Evolutionary conservation across 35 echinoderm and acorn worm species (phyloP), one percentile per base, ranked within the genome.

Genomic region (Acanthaster planci): DNA sequence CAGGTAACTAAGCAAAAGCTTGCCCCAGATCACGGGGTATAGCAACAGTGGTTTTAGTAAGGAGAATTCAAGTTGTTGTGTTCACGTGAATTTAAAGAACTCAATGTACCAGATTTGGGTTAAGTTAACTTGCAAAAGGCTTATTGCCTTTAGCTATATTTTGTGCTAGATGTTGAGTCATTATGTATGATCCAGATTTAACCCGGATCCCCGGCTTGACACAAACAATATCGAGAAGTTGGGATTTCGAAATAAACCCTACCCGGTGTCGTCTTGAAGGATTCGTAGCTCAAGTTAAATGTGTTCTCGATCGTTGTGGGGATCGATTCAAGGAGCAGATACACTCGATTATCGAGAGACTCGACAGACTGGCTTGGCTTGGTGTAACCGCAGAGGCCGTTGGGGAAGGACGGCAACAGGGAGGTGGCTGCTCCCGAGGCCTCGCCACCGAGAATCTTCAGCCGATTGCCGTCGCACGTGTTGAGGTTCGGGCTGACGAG

Each of bases 391-490:
- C 64, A 72, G 2, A 72, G 26, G 30, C 64, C 64, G 5, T 35
- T 26, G 23, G 64, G 64, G 64, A 72, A 72, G 64, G 64, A 12
- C 3, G 3, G 64, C 34, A 72, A 29, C 14, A 72, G 64, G 26
- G 64, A 72, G 10, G 34, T 72, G 15, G 64, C 18, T 14, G 21
- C 64, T 26, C 30, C 64, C 15, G 17, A n/a, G 56, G 22, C 15
- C 42, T 47, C 42, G 23, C 23, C 34, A 26, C 64, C 23, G 0
- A 72, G 29, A 29, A 72, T 36, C 64, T 31, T 3, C 1, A 72
- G 64, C 64, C 64, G 64, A 9, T 72, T 72, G 3, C 64, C 64
- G 18, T 16, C 64, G 64, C 64, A 72, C 23, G 64, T 72, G 7
- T 35, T 35, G 23, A 36, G 7, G 64, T 72, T 72, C 21, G 0